Conservation (phyloP, 2,113 vertebrate species). For the Agapornis roseicollis region DNA sequence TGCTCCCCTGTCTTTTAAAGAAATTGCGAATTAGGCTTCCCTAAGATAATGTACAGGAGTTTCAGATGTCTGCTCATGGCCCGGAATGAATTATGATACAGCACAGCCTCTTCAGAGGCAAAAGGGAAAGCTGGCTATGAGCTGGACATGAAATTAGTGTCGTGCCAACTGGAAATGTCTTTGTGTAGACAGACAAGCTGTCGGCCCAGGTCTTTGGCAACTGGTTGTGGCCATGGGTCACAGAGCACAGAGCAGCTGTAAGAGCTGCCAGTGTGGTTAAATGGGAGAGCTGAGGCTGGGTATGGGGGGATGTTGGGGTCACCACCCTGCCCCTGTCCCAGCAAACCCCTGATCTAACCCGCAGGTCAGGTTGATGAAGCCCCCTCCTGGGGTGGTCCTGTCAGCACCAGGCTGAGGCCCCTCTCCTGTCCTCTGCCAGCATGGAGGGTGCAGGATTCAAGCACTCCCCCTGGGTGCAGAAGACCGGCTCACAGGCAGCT, state of each 20-base stretch:
- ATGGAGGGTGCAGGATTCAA: not conserved
- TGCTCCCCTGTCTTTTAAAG: not conserved
- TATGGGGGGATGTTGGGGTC: not conserved
- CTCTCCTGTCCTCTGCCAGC: not conserved
- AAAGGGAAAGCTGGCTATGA: not conserved
- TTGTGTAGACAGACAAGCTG: not conserved
- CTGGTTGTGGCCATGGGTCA: accelerated
- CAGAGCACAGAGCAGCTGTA: not conserved
- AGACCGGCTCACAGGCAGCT: accelerated
- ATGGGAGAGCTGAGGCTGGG: not conserved
- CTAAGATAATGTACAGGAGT: not conserved
- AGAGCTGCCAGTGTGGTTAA: accelerated
- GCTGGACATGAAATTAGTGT: not conserved
- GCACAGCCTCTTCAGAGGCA: not conserved
- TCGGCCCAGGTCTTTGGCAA: not conserved
- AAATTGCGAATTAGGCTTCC: not conserved
- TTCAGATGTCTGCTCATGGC: not conserved
- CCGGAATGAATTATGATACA: not conserved
- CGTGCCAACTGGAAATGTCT: not conserved
- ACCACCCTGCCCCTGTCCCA: not conserved
- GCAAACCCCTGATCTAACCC: not conserved
- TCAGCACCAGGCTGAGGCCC: not conserved
- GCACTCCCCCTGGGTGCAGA: accelerated
- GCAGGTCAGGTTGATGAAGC: accelerated
- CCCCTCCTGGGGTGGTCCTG: accelerated